phyloP scores from a whole-genome alignment of 2,797 vertebrate genomes.

The Okamejei kenojei region DNA sequence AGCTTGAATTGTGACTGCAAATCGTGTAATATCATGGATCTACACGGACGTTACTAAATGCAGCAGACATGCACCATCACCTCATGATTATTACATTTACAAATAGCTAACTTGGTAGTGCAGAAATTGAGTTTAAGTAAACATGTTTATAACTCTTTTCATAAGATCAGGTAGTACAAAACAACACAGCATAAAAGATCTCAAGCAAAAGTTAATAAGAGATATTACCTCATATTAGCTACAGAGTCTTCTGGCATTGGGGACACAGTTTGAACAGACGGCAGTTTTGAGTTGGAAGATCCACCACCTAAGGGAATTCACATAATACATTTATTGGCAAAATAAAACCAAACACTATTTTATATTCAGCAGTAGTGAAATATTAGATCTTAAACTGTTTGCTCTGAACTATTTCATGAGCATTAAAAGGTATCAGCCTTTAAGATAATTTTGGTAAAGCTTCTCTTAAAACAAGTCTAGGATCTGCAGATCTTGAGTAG shows the following conservation, averaged over 20 bases:
- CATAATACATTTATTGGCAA: conserved; percentile 46
- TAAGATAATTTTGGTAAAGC: no score
- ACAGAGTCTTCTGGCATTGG: conserved; percentile 81
- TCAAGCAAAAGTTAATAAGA: background rate
- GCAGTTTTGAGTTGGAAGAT: conserved; percentile 79
- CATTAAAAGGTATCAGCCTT: background rate
- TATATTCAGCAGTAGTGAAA: background rate
- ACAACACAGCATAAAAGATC: background rate
- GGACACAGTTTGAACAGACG: conserved; percentile 84
- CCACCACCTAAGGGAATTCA: conserved; percentile 59
- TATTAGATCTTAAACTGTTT: background rate
- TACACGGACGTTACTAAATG: background rate
- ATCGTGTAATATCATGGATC: no score
- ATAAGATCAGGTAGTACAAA: background rate
- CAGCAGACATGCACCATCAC: background rate
- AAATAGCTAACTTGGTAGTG: background rate
- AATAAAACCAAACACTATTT: background rate
- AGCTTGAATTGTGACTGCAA: background rate
- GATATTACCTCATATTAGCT: conserved; percentile 86
- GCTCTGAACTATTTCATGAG: background rate
- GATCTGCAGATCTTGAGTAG: background rate
- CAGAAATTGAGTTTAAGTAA: conserved; percentile 11
- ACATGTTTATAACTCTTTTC: background rate
- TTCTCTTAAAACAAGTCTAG: background rate
- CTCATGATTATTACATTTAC: background rate